Conservation (phyloP, 2,888 invertebrate genomes). For the Tipula unca region DNA sequence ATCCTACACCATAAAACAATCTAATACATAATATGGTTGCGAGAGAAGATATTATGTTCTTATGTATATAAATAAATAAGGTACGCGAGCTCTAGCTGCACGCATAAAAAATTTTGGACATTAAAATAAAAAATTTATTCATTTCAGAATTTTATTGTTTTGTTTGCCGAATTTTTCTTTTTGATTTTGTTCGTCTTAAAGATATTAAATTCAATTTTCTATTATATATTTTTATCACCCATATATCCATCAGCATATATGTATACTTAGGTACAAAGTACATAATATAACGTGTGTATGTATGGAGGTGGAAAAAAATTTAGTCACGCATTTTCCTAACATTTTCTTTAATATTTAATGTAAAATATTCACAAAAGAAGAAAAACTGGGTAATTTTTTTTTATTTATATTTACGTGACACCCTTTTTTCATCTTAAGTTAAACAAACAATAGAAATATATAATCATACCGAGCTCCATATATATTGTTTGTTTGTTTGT, state of each 20-base stretch:
- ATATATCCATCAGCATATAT: background rate
- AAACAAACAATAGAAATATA: conserved; percentile 2
- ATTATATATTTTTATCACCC: conserved; percentile 3
- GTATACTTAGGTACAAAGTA: background rate
- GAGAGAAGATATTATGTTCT: too few species aligned
- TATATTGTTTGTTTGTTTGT: background rate
- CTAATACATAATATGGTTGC: too few species aligned
- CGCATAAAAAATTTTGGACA: background rate
- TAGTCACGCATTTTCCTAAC: background rate
- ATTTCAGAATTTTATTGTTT: conserved; percentile 2
- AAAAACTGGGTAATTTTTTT: background rate
- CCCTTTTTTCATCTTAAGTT: conserved; percentile 3
- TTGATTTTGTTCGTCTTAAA: background rate
- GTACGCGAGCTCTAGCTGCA: background rate
- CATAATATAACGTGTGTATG: background rate
- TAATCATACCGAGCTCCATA: background rate
- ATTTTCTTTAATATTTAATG: conserved; percentile 9
- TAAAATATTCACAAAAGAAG: background rate
- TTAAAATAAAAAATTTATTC: conserved; percentile 14
- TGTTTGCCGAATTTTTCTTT: background rate
- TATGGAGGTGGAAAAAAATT: background rate
- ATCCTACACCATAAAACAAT: background rate
- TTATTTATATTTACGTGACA: conserved; percentile 14
- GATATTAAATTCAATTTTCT: conserved; percentile 1
- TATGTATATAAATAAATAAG: background rate